Evolutionary conservation across 2,888 invertebrate species (phyloP), one percentile per base, ranked within the genome.

Genomic region (Lasioglossum pauxillum): DNA sequence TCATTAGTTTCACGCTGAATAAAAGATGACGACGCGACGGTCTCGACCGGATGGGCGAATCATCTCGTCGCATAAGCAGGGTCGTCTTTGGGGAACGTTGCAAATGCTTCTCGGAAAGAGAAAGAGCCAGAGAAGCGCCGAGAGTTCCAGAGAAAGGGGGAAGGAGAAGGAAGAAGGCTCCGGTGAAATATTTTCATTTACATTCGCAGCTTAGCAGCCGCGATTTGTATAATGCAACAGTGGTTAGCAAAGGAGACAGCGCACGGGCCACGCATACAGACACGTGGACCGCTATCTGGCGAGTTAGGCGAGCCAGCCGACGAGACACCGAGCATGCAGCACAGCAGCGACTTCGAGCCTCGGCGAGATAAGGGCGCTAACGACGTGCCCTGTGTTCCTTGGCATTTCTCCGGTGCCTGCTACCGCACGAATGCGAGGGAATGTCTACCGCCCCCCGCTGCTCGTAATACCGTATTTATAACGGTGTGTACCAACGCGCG

Each of bases 311-410:
- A 71, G 19, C 78, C 69, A 19, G 78, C 31, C n/a, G 53, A 69
- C 69, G 64, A 76, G 53, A 31, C 78, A 19, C 35, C n/a, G 23
- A 23, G 72, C n/a, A 71, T 72, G 78, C 78, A 16, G 69, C 38
- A n/a, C 57, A 8, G 12, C 8, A 69, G 27, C 23, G 72, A 79
- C 80, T 79, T 82, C 64, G 46, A 72, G 60, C 44, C 31, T 16
- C n/a, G 5, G 23, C 80, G 72, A 80, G 82, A 82, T 82, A 82
- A 80, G 80, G 64, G 31, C 44, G 74, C 74, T 80, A 75, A 80
- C 80, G 74, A 71, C 71, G 31, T 53, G 38, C 23, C 35, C 75
- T 10, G 60, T 46, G 82, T 75, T 83, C 46, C 82, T 75, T 82
- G 60, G 69, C 75, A 75, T 82, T 75, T 82, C 73, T 46, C 27